Evolutionary conservation across 2,888 invertebrate genomes (phyloP).

Genomic region (Lucinisca nassula): DNA sequence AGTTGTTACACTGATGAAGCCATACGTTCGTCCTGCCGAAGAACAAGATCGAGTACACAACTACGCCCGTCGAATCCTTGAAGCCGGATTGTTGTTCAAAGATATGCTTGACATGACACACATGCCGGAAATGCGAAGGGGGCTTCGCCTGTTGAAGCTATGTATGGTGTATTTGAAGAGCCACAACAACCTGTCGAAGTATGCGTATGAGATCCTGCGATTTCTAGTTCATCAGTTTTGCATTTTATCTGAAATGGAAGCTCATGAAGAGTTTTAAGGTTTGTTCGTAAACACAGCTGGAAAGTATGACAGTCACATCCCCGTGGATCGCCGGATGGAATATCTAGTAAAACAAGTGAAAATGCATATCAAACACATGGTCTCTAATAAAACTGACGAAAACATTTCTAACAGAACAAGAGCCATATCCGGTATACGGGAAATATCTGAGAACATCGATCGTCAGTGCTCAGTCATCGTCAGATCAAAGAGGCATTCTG

Average conservation of each 20-base stretch:
- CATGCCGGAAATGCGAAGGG: conserved; percentile 47
- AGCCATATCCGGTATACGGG: conserved; percentile 34
- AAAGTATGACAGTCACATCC: conserved; percentile 36
- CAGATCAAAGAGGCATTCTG: conserved; percentile 25
- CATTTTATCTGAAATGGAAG: conserved; percentile 27
- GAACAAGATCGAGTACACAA: neutral
- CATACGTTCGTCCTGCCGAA: neutral
- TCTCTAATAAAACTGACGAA: conserved; percentile 56
- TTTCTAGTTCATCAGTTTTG: conserved; percentile 55
- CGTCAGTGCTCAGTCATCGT: neutral
- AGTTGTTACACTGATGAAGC: neutral
- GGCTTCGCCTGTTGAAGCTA: conserved; percentile 53
- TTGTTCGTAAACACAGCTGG: conserved; percentile 52
- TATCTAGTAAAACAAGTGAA: conserved; percentile 42
- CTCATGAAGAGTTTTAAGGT: conserved; percentile 42
- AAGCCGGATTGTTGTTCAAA: conserved; percentile 54
- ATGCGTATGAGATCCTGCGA: conserved; percentile 63
- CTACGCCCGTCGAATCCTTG: conserved; percentile 15
- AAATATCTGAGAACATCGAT: conserved; percentile 24
- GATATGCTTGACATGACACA: conserved; percentile 40
- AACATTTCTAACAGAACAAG: conserved; percentile 43
- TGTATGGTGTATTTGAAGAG: conserved; percentile 61
- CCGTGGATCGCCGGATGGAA: conserved; percentile 47
- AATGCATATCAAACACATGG: conserved; percentile 53
- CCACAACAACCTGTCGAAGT: conserved; percentile 57